Evolutionary conservation across 1,140 invertebrate species (phyloP).

Genomic region (Atta cephalotes): DNA sequence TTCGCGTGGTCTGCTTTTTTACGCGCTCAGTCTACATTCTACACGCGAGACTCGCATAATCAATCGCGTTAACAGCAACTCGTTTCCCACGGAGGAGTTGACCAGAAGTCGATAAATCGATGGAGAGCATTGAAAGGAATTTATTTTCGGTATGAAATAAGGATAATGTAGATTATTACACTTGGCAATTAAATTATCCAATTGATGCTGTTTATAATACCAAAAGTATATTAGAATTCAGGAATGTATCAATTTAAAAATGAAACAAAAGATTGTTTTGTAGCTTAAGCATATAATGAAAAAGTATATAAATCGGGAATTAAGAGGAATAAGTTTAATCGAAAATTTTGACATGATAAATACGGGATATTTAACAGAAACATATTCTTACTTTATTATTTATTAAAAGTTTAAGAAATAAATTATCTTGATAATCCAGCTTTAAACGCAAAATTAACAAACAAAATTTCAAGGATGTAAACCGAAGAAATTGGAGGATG

Average conservation of each 20-base stretch:
- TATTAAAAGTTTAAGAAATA: background rate
- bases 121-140: background rate
- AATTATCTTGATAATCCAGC: background rate
- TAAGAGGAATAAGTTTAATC: background rate
- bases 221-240: background rate
- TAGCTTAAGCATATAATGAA: background rate
- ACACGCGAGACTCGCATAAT: slow-evolving; percentile 46
- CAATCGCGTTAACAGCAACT: slow-evolving; percentile 36
- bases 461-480: background rate
- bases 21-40: slow-evolving; percentile 15
- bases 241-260: background rate
- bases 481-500: background rate
- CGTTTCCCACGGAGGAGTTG: slow-evolving; percentile 46
- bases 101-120: background rate
- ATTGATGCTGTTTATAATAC: background rate
- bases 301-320: background rate
- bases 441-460: background rate
- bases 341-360: background rate
- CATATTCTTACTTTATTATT: background rate
- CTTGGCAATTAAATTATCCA: background rate
- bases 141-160: slow-evolving; percentile 8
- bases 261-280: background rate
- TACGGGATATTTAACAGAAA: background rate
- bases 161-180: background rate
- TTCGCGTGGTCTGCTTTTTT: background rate